Percentiles rank a stretch among this genome's conserved stretches.
These are phyloP conservation scores for Myotis daubentonii DNA, from an alignment of 2,797 vertebrate genomes.

Conservation along the genomic window DNA sequence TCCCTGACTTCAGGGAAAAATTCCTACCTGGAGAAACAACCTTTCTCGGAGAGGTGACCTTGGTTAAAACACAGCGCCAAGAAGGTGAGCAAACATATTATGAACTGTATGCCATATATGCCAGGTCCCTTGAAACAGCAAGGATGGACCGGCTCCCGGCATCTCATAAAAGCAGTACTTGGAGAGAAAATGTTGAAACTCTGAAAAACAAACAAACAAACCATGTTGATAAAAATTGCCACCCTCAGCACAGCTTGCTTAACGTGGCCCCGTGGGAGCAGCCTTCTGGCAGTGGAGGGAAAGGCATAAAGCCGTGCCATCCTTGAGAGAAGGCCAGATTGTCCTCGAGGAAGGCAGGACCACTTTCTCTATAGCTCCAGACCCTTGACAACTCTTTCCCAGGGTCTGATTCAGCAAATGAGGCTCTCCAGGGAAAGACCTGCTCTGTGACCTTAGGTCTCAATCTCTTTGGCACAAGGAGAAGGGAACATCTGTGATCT, in stretches of 20 bases:
- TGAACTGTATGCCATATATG: too few relatives aligned
- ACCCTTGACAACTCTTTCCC: neutral
- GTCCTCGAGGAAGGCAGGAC: neutral
- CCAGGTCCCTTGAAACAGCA: too few relatives aligned
- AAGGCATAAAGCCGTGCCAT: neutral
- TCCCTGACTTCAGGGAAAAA: too few relatives aligned
- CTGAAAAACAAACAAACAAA: neutral
- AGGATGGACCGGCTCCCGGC: too few relatives aligned
- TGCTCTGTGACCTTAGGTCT: conserved; percentile 32
- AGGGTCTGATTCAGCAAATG: neutral
- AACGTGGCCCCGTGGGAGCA: neutral
- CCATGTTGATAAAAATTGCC: conserved; percentile 31
- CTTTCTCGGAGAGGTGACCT: too few relatives aligned
- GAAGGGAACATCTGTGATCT: neutral
- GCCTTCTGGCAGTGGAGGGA: conserved; percentile 13
- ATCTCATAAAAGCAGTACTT: neutral
- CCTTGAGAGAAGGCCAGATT: conserved; percentile 31
- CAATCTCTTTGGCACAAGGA: neutral
- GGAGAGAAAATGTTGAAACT: conserved; percentile 32
- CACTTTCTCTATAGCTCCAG: neutral
- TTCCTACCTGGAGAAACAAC: too few relatives aligned
- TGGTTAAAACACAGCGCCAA: too few relatives aligned
- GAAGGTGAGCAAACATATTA: too few relatives aligned
- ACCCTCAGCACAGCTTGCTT: conserved; percentile 46
- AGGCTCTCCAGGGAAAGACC: neutral